Percentiles rank a stretch among this genome's conserved stretches.
Conservation (phyloP, 2,113 vertebrate genomes). For the Vanacampus margaritifer region DNA sequence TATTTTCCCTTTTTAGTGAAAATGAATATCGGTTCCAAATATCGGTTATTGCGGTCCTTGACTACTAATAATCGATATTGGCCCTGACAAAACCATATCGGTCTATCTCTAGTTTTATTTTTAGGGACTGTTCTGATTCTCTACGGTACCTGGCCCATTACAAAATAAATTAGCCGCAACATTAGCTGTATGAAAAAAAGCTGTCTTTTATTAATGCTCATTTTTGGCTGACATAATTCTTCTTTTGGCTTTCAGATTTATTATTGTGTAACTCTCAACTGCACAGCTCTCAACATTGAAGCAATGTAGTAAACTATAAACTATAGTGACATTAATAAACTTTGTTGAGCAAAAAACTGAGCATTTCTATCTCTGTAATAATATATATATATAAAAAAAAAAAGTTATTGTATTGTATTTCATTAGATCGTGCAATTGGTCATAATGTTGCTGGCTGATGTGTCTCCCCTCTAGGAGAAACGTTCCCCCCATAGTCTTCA, state of each 20-base stretch:
- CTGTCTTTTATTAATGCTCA: neutral
- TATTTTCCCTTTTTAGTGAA: too few species aligned
- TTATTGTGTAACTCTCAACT: neutral
- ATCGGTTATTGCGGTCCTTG: too few species aligned
- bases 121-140: conserved; percentile 42
- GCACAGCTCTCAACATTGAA: neutral
- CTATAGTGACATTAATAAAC: neutral
- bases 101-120: neutral
- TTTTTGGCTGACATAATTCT: neutral
- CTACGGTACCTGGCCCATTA: conserved; percentile 18
- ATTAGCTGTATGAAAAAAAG: neutral
- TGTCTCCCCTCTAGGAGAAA: neutral
- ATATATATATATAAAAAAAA: too few species aligned
- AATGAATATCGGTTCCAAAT: too few species aligned
- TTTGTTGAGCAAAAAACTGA: neutral
- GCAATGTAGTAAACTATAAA: neutral
- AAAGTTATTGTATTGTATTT: neutral
- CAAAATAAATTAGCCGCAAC: conserved; percentile 11
- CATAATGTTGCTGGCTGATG: neutral
- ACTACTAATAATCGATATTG: too few species aligned
- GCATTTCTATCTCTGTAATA: neutral
- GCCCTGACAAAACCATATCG: too few species aligned
- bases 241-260: neutral
- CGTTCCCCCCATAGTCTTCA: conserved; percentile 13
- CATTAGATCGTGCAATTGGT: neutral